Base-by-base conservation (phyloP, 2,797 vertebrate genomes). In the Chaunax sp. region DNA sequence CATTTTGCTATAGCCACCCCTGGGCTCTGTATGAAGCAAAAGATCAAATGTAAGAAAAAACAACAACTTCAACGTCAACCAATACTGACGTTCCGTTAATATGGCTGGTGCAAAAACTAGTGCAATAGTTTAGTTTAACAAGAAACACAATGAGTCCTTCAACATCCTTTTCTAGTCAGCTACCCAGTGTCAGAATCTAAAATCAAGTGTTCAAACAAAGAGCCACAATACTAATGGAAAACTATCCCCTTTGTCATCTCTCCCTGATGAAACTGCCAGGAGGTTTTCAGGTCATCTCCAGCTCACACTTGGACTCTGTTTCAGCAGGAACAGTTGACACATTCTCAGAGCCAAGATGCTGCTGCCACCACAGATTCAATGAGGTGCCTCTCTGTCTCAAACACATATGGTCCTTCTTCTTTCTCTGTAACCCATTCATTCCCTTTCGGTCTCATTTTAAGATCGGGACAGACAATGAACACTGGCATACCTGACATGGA, bases 381-480 rank as follows among this genome's bases (percentile, higher is more conserved):
- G 53, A 66, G 44, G 56, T 57, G 53, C 44, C 58, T 70, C 56
- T 81, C 41, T 73, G 74, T 78, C 67, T 80, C 52, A 25, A 59
- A 59, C 44, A 51, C 38, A 65, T 13, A 37, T 22, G 33, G 4
- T 11, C 37, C 19, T 10, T 16, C 12, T 23, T 47, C 61, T 28
- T 33, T 57, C 33, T 22, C 23, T 58, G 28, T 47, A 12, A 19
- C 44, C 37, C 45, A 37, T 60, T 74, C 35, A 33, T 5, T n/a
- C 6, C 23, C 10, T 38, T 59, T 44, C 1, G 4, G 20, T 63
- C n/a, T 71, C 51, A 54, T 64, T 70, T 65, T 20, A 58, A 54
- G 53, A 73, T 55, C 54, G 57, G 23, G 16, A 43, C 25, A 63
- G 70, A 74, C 12, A 8, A 69, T 75, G 60, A 85, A 89, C 68